Conservation (phyloP, 2,888 invertebrate genomes). For the Microplitis deprimator region DNA sequence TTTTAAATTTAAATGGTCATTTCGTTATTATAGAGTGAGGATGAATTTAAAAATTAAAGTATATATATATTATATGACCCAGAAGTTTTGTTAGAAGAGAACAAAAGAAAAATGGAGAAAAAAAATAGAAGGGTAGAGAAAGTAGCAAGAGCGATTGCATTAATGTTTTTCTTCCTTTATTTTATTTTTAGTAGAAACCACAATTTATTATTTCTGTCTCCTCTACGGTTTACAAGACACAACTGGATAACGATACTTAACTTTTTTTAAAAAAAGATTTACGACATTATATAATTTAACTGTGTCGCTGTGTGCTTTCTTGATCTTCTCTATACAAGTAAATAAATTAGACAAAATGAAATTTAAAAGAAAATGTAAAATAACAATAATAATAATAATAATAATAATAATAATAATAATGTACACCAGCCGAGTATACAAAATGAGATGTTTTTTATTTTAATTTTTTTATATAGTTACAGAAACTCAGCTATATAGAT, state of each 20-base stretch:
- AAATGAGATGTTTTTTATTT: not conserved
- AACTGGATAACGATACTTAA: conserved; percentile 5
- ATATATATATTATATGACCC: too few relatives aligned
- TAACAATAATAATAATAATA: not conserved
- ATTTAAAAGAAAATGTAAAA: not conserved
- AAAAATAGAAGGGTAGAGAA: not conserved
- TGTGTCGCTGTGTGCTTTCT: not conserved
- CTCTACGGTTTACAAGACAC: conserved; percentile 8
- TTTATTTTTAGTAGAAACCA: conserved; percentile 39
- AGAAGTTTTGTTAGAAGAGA: not conserved
- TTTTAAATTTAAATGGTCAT: too few relatives aligned
- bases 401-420: not conserved
- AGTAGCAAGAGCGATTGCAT: conserved; percentile 3
- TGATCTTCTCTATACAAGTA: not conserved
- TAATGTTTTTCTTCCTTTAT: conserved; percentile 3
- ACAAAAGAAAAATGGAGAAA: not conserved
- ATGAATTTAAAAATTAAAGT: too few relatives aligned
- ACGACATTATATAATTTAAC: conserved; percentile 5
- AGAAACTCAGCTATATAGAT: not conserved
- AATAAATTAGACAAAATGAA: not conserved
- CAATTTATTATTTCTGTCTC: conserved; percentile 50
- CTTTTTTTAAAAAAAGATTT: not conserved
- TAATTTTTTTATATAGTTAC: not conserved
- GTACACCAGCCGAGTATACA: not conserved
- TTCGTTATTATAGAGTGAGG: too few relatives aligned